These are phyloP conservation scores for Neofelis nebulosa DNA, from an alignment of 2,113 vertebrate species.

Conservation along the genomic window DNA sequence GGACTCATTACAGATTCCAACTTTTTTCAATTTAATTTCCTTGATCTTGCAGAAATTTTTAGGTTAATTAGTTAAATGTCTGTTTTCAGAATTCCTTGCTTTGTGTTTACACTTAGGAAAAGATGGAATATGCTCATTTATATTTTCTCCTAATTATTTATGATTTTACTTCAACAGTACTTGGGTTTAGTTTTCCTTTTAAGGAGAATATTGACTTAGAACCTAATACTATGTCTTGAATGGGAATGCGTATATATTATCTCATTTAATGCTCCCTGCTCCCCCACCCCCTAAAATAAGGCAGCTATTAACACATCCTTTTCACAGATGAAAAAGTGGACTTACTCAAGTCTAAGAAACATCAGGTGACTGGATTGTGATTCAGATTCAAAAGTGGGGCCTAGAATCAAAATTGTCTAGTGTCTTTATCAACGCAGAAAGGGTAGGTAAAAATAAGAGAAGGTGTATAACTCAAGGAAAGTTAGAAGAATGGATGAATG, in stretches of 20 bases:
- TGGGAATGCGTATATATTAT: neutral
- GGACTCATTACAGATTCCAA: neutral
- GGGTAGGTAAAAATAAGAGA: neutral
- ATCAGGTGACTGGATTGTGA: neutral
- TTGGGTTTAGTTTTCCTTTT: slow-evolving; percentile 4
- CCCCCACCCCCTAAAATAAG: neutral
- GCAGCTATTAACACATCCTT: neutral
- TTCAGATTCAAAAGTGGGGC: neutral
- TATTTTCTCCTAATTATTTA: neutral
- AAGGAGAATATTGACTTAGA: neutral
- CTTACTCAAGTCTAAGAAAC: neutral
- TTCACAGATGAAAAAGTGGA: neutral
- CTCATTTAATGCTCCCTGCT: neutral
- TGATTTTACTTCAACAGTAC: neutral
- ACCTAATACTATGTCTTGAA: neutral
- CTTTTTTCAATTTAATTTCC: neutral
- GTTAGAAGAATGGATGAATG: neutral
- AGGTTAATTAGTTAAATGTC: neutral
- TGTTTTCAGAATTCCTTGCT: neutral
- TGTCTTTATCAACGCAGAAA: neutral
- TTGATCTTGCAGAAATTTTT: neutral
- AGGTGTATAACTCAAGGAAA: neutral
- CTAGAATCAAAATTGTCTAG: neutral
- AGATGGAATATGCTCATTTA: neutral
- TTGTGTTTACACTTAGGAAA: neutral